These are phyloP conservation scores for Cinclus mexicanus DNA, from an alignment of 2,113 vertebrate genomes.

Conservation along the genomic window DNA sequence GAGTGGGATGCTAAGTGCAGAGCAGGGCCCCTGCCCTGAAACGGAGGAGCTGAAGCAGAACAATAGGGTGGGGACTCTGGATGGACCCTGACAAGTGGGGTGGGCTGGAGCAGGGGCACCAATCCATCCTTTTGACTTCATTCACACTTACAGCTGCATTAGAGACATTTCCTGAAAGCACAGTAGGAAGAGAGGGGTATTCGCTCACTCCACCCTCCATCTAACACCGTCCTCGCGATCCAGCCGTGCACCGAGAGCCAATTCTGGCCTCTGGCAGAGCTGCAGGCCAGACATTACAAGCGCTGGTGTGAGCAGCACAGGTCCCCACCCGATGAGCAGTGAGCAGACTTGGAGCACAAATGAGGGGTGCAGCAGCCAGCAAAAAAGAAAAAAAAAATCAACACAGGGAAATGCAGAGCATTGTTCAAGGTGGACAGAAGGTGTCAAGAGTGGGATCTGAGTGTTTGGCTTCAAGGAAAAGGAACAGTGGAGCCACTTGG, in stretches of 20 bases:
- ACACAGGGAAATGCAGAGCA: neutral
- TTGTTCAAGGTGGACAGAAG: neutral
- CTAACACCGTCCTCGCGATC: constrained; percentile 58
- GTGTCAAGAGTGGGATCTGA: neutral
- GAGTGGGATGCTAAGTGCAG: constrained; percentile 37
- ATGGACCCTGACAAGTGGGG: constrained; percentile 36
- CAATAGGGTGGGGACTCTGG: constrained; percentile 70
- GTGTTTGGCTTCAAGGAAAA: neutral
- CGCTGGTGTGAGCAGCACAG: constrained; percentile 69
- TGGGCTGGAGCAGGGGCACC: constrained; percentile 29
- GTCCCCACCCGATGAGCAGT: constrained; percentile 73
- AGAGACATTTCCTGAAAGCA: constrained; percentile 77
- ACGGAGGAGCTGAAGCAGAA: constrained; percentile 64
- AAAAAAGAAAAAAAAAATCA: neutral
- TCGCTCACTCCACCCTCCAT: constrained; percentile 73
- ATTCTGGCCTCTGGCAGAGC: constrained; percentile 74
- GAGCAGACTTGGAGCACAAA: constrained; percentile 45
- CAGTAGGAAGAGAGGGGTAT: constrained; percentile 77
- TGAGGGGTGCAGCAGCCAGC: constrained; percentile 26
- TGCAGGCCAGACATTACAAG: constrained; percentile 78
- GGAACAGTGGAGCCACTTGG: neutral
- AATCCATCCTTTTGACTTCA: constrained; percentile 73
- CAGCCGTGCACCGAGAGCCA: constrained; percentile 59
- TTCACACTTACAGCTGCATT: constrained; percentile 69
- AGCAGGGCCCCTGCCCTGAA: constrained; percentile 63